Evolutionary conservation across 2,797 vertebrate species (phyloP), one percentile per base, ranked within the genome.

Genomic region (Crenichthys baileyi): DNA sequence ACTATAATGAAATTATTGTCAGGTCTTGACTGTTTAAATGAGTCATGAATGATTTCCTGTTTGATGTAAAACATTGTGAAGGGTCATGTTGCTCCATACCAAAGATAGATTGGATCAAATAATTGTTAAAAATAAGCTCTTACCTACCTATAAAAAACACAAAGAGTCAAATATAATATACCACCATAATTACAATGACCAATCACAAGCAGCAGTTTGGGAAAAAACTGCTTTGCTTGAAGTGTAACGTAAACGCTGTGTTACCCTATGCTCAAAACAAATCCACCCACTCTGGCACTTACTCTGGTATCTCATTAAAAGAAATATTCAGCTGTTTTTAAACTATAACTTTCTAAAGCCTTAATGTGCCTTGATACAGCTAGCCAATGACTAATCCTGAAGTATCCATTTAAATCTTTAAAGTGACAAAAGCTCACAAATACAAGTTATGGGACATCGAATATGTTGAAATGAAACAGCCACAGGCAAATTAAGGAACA

Each of bases 181-280:
- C 22, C 39, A 24, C 36, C 36, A 41, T 44, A 24, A 41, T 41
- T 68, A n/a, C 65, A 68, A 68, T 24, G 41, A n/a, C 65, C 12
- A 68, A 68, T 68, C 65, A 44, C 36, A 44, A n/a, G 65, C 41
- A 68, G 22, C 12, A 44, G 22, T 67, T 18, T 67, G 65, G 39
- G 60, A n/a, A 48, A 68, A 44, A 68, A 44, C 65, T 68, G 65
- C 11, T 68, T 68, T 24, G 65, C 36, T 68, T 68, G 39, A 68
- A 48, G 24, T n/a, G 44, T n/a, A 48, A n/a, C 26, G 26, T 26
- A 48, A 44, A n/a, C 44, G 24, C 24, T 26, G 67, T 26, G 24
- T 39, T 44, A 15, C 24, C 5, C 41, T 44, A 16, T n/a, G 41
- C 41, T 48, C 29, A 63, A 36, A 68, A 44, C 39, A 41, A 20